Base-by-base conservation (phyloP, 2,888 invertebrate genomes). In the Tricholauxania praeusta region DNA sequence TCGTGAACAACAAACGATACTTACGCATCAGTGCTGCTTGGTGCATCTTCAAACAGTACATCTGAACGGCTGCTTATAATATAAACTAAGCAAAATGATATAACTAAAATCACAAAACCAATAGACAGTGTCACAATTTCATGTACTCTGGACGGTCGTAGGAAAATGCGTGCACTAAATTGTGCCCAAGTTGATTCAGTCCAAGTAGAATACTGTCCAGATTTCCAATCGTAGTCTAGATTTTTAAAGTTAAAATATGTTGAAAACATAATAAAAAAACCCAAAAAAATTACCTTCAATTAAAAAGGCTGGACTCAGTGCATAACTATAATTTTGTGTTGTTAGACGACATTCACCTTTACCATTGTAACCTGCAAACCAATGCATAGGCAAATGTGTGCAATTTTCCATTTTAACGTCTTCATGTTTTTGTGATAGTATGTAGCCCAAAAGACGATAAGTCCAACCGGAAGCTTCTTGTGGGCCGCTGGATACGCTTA, bases 111-210 rank as follows among this genome's bases (percentile, higher is more conserved):
- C 70, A 87, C 80, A 72, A 87, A 77, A 53, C 88, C 88, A 77
- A 85, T 81, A 51, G 84, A 80, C 39, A 88, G 78, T 5, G 86
- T 87, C 47, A 85, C 74, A 48, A 83, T 79, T 80, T 88, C 85
- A 72, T 88, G 87, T 28, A 82, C 77, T 72, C 79, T 82, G 74
- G 88, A 87, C 75, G 96, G 93, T 80, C 91, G 89, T 73, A 96
- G 89, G 86, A 96, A 96, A 89, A 96, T 91, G 76, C 94, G 90
- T 74, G 94, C 92, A 79, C 90, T 91, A 79, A 95, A 89, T 71
- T 90, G 89, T 72, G 90, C 89, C 96, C 96, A 97, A 57, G 94
- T 91, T 0, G 96, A 96, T 89, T 96, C 96, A 22, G 95, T 92
- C 96, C 96, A 96, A 14, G 95, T 92, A 6, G 96, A 95, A 86